A percentile compares a stretch with the other conserved stretches of the same genome.
Conservation (phyloP, 2,113 vertebrate species). For the Menidia beryllina region DNA sequence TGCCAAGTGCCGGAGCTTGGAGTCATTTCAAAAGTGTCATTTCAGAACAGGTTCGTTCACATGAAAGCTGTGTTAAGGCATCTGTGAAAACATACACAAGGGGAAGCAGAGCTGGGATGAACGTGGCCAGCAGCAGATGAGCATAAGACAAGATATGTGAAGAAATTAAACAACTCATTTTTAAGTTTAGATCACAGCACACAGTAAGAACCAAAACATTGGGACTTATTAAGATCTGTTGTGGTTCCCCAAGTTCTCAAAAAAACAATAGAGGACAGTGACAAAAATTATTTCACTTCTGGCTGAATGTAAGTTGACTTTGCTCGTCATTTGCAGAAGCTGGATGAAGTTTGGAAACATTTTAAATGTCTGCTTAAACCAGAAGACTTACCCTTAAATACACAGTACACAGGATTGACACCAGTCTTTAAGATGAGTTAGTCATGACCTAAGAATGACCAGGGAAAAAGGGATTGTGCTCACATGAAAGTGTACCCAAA, state of each 20-base stretch:
- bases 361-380: conserved; percentile 3
- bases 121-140: too few species aligned
- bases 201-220: too few species aligned
- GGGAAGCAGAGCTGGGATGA: conserved; percentile 2
- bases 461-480: background rate
- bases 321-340: background rate
- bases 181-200: background rate
- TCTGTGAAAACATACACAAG: conserved; percentile 4
- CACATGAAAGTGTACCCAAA: background rate
- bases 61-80: conserved; percentile 29
- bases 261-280: background rate
- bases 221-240: too few species aligned
- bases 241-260: too few species aligned
- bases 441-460: conserved; percentile 16
- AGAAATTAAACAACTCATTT: too few species aligned
- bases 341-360: background rate
- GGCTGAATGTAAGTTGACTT: background rate
- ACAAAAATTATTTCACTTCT: background rate
- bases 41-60: conserved; percentile 72
- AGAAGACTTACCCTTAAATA: conserved; percentile 8
- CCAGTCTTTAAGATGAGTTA: conserved; percentile 38
- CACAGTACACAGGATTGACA: conserved; percentile 8
- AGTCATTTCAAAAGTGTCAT: conserved; percentile 50
- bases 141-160: background rate
- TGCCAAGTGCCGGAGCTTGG: conserved; percentile 25